A percentile compares a stretch with the other conserved stretches of the same genome.
Evolutionary conservation across 30 jellyfish, hydroid and myxozoan genomes (phyloP).

Genomic region (Turritopsis rubra): DNA sequence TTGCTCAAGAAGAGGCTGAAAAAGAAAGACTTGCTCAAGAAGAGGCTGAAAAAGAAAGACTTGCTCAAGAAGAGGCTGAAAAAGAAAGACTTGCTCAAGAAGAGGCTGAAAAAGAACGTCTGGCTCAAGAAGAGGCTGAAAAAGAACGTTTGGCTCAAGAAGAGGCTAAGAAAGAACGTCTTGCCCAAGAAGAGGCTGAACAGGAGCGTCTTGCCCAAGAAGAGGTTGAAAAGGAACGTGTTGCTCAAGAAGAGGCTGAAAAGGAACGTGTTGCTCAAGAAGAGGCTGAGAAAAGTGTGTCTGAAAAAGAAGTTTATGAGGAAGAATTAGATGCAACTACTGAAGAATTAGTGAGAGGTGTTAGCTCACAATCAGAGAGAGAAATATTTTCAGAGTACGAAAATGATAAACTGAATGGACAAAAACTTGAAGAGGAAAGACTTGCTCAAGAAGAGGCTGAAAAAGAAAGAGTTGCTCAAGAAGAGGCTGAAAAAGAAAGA

Average conservation of each 20-base stretch:
- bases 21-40: conserved; percentile 22
- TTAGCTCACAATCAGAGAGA: too few species aligned
- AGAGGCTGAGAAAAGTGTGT: conserved; percentile 30
- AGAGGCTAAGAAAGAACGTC: conserved; percentile 17
- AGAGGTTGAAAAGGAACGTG: conserved; percentile 11
- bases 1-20: conserved; percentile 37
- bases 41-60: conserved; percentile 25
- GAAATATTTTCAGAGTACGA: too few species aligned
- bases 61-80: conserved; percentile 28
- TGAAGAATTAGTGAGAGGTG: too few species aligned
- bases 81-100: conserved; percentile 22
- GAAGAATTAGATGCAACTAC: too few species aligned
- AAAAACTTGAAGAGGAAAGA: too few species aligned
- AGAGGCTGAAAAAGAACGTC: conserved; percentile 31
- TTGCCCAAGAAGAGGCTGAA: conserved; percentile 19
- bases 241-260: conserved; percentile 26
- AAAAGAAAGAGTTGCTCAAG: conserved; percentile 19
- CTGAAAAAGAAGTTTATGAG: too few species aligned
- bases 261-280: conserved; percentile 15
- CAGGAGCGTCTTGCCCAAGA: background rate
- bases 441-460: conserved; percentile 35
- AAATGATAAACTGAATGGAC: too few species aligned
- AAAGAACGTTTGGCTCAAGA: conserved; percentile 18
- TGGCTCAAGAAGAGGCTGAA: conserved; percentile 29
- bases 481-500: conserved; percentile 25